Percentiles rank a stretch among this genome's conserved stretches.
These are phyloP conservation scores for Otis tarda DNA, from an alignment of 2,113 vertebrate genomes.

Conservation along the genomic window DNA sequence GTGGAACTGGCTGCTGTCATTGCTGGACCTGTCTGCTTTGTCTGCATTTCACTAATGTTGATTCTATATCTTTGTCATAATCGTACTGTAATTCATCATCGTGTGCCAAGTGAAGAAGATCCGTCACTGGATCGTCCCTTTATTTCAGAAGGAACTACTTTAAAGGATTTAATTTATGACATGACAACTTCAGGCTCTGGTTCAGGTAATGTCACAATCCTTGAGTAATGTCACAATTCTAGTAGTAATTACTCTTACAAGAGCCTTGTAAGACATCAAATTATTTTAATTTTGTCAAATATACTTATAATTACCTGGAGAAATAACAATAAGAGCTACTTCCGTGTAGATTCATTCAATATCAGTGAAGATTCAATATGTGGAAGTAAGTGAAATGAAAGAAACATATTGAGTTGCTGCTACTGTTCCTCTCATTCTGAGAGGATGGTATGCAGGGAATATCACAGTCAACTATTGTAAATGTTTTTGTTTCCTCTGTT, in stretches of 20 bases:
- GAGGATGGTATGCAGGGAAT: neutral
- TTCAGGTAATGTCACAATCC: slow-evolving; percentile 80
- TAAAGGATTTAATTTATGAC: slow-evolving; percentile 98
- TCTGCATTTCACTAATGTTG: slow-evolving; percentile 92
- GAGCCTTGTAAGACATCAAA: neutral
- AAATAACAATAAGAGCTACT: neutral
- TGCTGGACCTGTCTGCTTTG: slow-evolving; percentile 92
- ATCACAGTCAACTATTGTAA: neutral
- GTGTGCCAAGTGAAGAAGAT: slow-evolving; percentile 95
- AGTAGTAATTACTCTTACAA: neutral
- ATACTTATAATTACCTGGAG: neutral
- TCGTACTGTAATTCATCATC: slow-evolving; percentile 89
- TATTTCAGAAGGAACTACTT: slow-evolving; percentile 92
- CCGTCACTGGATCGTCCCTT: slow-evolving; percentile 93
- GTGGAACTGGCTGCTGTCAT: slow-evolving; percentile 94
- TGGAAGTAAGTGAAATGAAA: neutral
- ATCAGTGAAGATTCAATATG: neutral
- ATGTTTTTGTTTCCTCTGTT: neutral
- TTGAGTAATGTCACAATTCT: neutral
- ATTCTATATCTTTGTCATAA: slow-evolving; percentile 94
- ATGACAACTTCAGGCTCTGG: slow-evolving; percentile 98
- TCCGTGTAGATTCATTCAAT: neutral
- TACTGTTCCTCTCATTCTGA: neutral
- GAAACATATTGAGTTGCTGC: neutral
- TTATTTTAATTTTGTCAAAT: neutral